phyloP scores from a whole-genome alignment of 2,113 vertebrate genomes.

The Platichthys stellatus region DNA sequence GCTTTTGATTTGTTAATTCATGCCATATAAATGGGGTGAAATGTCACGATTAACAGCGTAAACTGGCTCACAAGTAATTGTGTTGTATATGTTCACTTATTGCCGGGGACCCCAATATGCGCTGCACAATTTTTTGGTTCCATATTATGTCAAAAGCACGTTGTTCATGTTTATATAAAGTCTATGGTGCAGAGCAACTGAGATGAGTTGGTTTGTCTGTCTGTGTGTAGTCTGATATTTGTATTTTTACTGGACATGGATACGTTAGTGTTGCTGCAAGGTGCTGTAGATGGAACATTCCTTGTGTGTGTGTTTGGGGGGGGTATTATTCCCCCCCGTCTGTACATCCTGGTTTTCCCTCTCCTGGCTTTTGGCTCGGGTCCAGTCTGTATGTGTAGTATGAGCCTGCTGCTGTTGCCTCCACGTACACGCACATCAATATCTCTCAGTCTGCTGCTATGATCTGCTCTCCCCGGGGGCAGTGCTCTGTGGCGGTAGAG shows the following conservation, averaged over 20 bases:
- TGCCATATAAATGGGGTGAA: no score
- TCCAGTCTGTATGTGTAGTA: slow-evolving; percentile 37
- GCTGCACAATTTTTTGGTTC: neutral
- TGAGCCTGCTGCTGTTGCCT: slow-evolving; percentile 23
- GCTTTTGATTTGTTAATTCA: no score
- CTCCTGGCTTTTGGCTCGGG: slow-evolving; percentile 12
- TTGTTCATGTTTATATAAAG: no score
- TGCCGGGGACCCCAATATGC: no score
- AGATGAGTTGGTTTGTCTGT: neutral
- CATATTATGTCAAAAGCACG: no score
- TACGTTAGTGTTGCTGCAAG: neutral
- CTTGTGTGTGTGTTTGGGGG: neutral
- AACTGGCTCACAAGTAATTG: no score
- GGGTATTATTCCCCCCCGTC: neutral
- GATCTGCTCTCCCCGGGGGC: slow-evolving; percentile 55
- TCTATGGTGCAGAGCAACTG: neutral
- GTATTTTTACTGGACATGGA: neutral
- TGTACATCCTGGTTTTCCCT: slow-evolving; percentile 23
- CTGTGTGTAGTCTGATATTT: slow-evolving; percentile 1
- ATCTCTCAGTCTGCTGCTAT: slow-evolving; percentile 71
- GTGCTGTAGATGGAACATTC: slow-evolving; percentile 13
- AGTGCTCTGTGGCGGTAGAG: slow-evolving; percentile 40
- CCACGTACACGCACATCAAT: slow-evolving; percentile 68
- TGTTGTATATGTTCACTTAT: no score
- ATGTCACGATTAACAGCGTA: no score